These are phyloP conservation scores for Polydrusus cervinus DNA, from an alignment of 2,888 invertebrate species.

Conservation along the genomic window DNA sequence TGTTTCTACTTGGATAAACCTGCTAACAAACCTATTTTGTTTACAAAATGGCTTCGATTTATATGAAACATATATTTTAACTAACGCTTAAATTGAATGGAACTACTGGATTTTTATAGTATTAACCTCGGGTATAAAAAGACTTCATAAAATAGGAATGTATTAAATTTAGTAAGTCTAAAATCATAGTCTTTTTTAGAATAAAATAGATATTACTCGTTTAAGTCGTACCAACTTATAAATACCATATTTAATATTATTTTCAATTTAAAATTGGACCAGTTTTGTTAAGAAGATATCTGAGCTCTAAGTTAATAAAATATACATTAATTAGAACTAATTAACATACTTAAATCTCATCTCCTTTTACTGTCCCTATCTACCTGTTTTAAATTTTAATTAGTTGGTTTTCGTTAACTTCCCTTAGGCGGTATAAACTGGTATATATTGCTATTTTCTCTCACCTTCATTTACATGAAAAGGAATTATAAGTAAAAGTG, in stretches of 20 bases:
- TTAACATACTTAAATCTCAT: slow-evolving; percentile 3
- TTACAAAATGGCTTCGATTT: neutral
- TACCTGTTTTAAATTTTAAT: slow-evolving; percentile 9
- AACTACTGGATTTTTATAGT: neutral
- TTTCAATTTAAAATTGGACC: too few relatives aligned
- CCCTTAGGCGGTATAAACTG: slow-evolving; percentile 1
- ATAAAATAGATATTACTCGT: too few relatives aligned
- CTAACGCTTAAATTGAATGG: neutral
- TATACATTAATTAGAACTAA: slow-evolving; percentile 9
- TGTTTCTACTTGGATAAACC: slow-evolving; percentile 36
- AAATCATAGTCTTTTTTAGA: too few relatives aligned
- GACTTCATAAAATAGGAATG: too few relatives aligned
- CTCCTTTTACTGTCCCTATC: neutral
- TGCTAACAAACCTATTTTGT: slow-evolving; percentile 7
- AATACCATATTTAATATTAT: too few relatives aligned
- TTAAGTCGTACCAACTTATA: too few relatives aligned
- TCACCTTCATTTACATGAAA: too few relatives aligned
- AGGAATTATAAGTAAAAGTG: neutral
- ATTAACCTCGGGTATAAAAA: too few relatives aligned
- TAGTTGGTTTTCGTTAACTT: neutral
- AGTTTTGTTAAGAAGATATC: neutral
- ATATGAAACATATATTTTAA: neutral
- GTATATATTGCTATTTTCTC: neutral
- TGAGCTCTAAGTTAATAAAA: neutral
- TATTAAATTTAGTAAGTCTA: too few relatives aligned